Conservation (phyloP, 2,113 vertebrate species). For the Spheniscus mendiculus region DNA sequence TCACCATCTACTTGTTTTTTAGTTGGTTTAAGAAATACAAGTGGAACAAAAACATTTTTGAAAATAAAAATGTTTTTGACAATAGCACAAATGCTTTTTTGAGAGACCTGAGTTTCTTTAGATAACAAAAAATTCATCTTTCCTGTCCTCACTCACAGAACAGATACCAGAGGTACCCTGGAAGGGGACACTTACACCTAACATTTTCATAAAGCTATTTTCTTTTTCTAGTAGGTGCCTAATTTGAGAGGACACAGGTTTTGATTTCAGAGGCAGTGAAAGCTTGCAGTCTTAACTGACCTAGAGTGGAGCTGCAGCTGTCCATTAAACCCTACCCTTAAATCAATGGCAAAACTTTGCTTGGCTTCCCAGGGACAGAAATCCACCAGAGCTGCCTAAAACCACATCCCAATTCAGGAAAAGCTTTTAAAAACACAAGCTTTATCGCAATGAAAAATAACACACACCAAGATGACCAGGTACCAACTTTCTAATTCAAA, state of each 20-base stretch:
- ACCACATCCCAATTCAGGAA: background rate
- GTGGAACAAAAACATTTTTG: background rate
- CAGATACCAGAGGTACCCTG: background rate
- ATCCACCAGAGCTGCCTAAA: background rate
- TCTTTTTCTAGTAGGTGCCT: background rate
- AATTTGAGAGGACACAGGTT: background rate
- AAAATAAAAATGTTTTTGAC: background rate
- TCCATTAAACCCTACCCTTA: background rate
- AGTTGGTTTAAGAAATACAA: background rate
- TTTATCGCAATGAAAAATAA: background rate
- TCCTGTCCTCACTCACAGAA: background rate
- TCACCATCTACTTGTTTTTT: background rate
- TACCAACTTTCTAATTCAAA: background rate
- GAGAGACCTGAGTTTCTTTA: background rate
- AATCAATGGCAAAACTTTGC: background rate
- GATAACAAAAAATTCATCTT: background rate
- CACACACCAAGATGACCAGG: background rate
- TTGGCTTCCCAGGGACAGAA: background rate
- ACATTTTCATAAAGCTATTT: background rate
- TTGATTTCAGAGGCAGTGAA: background rate
- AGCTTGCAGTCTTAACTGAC: background rate
- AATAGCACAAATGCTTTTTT: background rate
- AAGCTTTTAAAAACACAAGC: background rate
- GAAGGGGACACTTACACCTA: background rate
- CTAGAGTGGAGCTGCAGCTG: background rate